Base-by-base conservation (phyloP, 2,113 vertebrate genomes). In the Sarotherodon lohbergeri region DNA sequence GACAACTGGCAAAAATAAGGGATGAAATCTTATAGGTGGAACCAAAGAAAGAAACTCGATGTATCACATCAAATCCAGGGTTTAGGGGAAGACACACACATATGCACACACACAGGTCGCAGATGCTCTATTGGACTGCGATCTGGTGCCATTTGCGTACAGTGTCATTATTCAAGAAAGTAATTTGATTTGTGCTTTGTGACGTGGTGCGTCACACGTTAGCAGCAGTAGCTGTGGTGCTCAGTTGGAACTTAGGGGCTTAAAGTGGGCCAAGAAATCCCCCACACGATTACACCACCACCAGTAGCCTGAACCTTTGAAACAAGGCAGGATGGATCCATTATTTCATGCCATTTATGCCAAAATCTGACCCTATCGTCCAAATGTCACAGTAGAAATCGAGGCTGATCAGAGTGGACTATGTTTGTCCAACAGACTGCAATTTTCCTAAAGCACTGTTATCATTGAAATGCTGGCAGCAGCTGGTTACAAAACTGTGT, bases 331-430 rank as follows among this genome's bases (percentile, higher is more conserved):
- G 22, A 71, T 71, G 39, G n/a, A 43, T 24, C 36, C 66, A 71
- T 43, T 4, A 8, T 43, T 71, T 43, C n/a, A 16, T 46, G 66
- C 13, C 39, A 16, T 46, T 71, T 16, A 43, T 63, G 59, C 1
- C 19, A 14, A 68, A 68, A 22, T 41, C 22, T 46, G 0, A 73
- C 8, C 22, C 22, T 10, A 16, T 9, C 0, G 22, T 7, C n/a
- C 11, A 22, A 41, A 73, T 73, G 3, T 46, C 36, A 16, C 5
- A 10, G 22, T 16, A 46, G 2, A 73, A 73, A 6, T 73, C 2
- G 1, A 73, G 41, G 5, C 5, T 27, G 39, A 0, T 73, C 3
- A 17, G 22, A 46, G 0, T 27, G 41, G 8, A 10, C 41, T 27
- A 27, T 0, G 19, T 41, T 68, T 73, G 9, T 17, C 12, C n/a